Evolutionary conservation across 2,797 vertebrate species (phyloP), one percentile per base, ranked within the genome.

Genomic region (Melanogrammus aeglefinus): DNA sequence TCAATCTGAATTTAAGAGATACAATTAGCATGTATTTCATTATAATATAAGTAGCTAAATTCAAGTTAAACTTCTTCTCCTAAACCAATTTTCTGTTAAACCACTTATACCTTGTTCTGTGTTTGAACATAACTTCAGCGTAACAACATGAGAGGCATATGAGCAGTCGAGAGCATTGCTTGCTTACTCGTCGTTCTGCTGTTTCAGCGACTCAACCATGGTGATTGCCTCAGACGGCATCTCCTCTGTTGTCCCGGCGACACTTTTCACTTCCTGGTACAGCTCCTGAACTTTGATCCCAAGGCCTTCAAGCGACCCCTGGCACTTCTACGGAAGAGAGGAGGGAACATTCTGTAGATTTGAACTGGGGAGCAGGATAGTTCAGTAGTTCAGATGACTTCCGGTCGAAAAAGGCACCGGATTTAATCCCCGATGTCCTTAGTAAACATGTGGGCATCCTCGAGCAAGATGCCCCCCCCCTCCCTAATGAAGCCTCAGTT

Each of bases 101-200:
- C 2, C 44, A 47, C 44, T 47, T 47, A 33, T 33, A 33, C 31
- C 31, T 3, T 31, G 44, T 47, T 3, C 44, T 47, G 44, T 18
- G 9, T 9, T 47, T 16, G 12, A 13, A 10, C 41, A 44, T 44
- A 44, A 44, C 41, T 10, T 44, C 44, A 47, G 44, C 16, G 0
- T 47, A 47, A 47, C 21, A n/a, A 57, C 51, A 57, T 21, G 51
- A 57, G 18, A 18, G 5, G n/a, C 51, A 57, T 21, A 70, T 69
- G n/a, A 27, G 21, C 7, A 7, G 63, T n/a, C 27, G n/a, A 8
- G 24, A 24, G 12, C 13, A 18, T 1, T 4, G 27, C 1, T 14
- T 35, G 35, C 10, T 1, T 85, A 95, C 94, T 94, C 92, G 91
- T 92, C 87, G n/a, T 92, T 90, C 57, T 93, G 87, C 74, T 94